phyloP scores from a whole-genome alignment of 1,140 invertebrate genomes.

The Anadara kagoshimensis region DNA sequence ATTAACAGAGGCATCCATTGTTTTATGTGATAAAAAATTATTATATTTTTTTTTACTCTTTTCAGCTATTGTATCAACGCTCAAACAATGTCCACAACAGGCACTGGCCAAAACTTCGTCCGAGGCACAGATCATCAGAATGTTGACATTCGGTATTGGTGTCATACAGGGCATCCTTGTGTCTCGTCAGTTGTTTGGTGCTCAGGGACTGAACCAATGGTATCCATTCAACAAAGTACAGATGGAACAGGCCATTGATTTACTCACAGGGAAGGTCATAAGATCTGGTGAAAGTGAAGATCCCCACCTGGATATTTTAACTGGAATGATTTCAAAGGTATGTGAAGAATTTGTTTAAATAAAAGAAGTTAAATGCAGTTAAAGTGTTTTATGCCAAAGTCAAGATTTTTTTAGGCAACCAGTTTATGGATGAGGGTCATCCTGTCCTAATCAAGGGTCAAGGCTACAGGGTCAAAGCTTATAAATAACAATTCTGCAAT shows the following conservation, averaged over 20 bases:
- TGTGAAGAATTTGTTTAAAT: background rate
- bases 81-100: constrained; percentile 55
- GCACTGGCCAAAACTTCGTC: constrained; percentile 49
- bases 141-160: constrained; percentile 55
- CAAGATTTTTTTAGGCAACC: too few species aligned
- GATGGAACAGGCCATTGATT: constrained; percentile 57
- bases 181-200: constrained; percentile 65
- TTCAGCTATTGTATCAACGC: constrained; percentile 65
- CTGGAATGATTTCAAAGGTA: constrained; percentile 57
- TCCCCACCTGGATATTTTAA: constrained; percentile 55
- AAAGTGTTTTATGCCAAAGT: too few species aligned
- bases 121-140: constrained; percentile 45
- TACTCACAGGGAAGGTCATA: constrained; percentile 50
- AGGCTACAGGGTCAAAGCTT: too few species aligned
- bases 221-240: constrained; percentile 64
- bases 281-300: constrained; percentile 43
- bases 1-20: too few species aligned
- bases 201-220: constrained; percentile 65
- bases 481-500: too few species aligned
- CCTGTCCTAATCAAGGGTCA: too few species aligned
- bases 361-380: too few species aligned
- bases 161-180: constrained; percentile 63
- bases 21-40: too few species aligned
- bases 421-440: too few species aligned
- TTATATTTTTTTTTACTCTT: background rate